These are phyloP conservation scores for Coenonympha arcania DNA, from an alignment of 2,888 invertebrate genomes.

Conservation along the genomic window DNA sequence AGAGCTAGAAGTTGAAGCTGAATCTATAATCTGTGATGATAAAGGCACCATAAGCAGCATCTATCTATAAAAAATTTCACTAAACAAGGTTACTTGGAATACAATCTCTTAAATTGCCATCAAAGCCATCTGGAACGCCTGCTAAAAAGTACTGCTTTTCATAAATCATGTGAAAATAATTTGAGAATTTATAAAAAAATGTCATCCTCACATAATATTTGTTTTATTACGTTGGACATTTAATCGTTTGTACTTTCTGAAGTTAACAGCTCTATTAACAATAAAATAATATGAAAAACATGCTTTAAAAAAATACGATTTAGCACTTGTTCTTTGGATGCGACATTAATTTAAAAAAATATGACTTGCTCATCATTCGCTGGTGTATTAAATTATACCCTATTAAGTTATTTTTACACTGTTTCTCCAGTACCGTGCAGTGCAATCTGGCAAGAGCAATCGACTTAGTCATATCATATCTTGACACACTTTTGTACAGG, in stretches of 20 bases:
- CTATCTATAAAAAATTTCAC: too few species aligned
- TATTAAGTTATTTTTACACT: not conserved
- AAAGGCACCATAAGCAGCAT: too few species aligned
- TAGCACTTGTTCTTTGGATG: slow-evolving; percentile 8
- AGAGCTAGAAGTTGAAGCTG: too few species aligned
- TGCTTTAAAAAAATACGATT: slow-evolving; percentile 15
- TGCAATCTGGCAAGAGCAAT: not conserved
- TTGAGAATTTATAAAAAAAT: too few species aligned
- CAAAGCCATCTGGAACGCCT: too few species aligned
- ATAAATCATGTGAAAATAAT: too few species aligned
- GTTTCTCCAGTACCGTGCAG: not conserved
- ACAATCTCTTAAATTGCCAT: too few species aligned
- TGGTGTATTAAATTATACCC: too few species aligned
- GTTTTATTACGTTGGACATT: not conserved
- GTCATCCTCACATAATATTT: not conserved
- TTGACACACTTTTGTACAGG: not conserved
- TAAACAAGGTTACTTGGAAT: too few species aligned
- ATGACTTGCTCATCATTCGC: slow-evolving; percentile 24
- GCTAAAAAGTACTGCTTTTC: not conserved
- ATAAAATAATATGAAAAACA: slow-evolving; percentile 6
- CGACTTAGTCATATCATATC: not conserved
- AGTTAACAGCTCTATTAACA: slow-evolving; percentile 3
- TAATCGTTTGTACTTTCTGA: slow-evolving; percentile 2
- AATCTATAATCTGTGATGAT: too few species aligned
- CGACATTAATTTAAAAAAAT: slow-evolving; percentile 34